Percentiles rank a stretch among this genome's conserved stretches.
These are phyloP conservation scores for Drosophila kambysellisi DNA, from an alignment of 2,888 invertebrate species.

Conservation along the genomic window DNA sequence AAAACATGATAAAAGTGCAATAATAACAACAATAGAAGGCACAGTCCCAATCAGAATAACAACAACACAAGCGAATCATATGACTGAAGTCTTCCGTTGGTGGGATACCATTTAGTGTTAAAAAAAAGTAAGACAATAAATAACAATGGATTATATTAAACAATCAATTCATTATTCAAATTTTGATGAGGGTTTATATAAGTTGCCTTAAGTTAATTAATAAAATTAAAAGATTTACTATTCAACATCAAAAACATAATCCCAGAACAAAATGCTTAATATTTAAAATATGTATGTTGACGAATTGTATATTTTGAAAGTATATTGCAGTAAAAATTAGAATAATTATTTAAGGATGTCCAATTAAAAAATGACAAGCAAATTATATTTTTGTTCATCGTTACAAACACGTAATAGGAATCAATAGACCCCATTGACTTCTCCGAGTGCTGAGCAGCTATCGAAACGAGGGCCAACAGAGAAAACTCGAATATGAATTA, in stretches of 20 bases:
- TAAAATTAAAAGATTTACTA: not conserved
- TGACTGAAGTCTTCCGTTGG: not conserved
- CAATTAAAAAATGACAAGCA: not conserved
- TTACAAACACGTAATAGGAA: not conserved
- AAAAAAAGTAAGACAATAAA: not conserved
- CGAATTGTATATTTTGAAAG: not conserved
- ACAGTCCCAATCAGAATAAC: conserved; percentile 15
- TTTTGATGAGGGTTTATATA: not conserved
- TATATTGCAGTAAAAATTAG: too few species aligned
- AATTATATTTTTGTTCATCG: not conserved
- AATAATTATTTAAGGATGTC: not conserved
- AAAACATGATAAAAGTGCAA: conserved; percentile 16
- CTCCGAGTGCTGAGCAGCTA: conserved; percentile 1
- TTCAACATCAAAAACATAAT: not conserved
- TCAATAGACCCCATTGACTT: conserved; percentile 5
- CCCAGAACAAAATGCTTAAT: not conserved
- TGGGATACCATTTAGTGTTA: conserved; percentile 17
- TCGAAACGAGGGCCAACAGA: conserved; percentile 40
- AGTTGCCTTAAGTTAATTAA: not conserved
- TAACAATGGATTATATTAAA: not conserved
- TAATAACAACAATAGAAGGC: conserved; percentile 19
- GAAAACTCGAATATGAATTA: conserved; percentile 50
- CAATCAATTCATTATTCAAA: not conserved
- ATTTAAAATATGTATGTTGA: not conserved
- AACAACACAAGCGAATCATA: not conserved